These are phyloP conservation scores for Hassar affinis DNA, from an alignment of 2,113 vertebrate genomes.

Conservation along the genomic window DNA sequence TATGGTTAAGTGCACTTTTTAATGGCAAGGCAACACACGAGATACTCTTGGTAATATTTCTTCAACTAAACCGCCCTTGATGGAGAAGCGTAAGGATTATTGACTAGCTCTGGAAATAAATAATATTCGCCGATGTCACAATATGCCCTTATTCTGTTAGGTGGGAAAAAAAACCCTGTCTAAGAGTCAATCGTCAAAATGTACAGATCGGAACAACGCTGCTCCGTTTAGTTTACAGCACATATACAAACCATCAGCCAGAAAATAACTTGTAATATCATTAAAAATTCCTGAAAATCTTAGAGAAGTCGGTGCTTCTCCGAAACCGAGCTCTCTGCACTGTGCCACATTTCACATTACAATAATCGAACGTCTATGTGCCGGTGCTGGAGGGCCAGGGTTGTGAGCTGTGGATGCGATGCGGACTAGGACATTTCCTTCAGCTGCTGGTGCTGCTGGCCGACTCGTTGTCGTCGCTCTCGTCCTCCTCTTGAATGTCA, in stretches of 20 bases:
- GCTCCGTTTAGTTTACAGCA: not conserved
- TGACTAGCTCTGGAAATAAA: not conserved
- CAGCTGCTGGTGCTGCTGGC: constrained; percentile 44
- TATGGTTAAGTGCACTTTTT: not conserved
- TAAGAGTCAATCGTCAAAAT: not conserved
- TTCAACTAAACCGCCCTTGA: not conserved
- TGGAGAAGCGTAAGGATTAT: not conserved
- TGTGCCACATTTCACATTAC: not conserved
- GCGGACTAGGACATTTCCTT: not conserved
- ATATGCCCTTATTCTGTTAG: not conserved
- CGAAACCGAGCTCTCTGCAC: not conserved
- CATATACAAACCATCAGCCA: not conserved
- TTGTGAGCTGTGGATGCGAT: not conserved
- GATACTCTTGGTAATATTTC: not conserved
- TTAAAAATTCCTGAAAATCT: constrained; percentile 9
- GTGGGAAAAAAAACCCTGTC: not conserved
- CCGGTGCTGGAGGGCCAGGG: not conserved
- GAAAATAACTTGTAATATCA: not conserved
- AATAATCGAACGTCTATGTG: not conserved
- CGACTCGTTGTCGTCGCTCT: constrained; percentile 20
- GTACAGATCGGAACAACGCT: not conserved
- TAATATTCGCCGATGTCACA: not conserved
- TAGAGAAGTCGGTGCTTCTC: not conserved
- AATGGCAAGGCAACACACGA: not conserved
- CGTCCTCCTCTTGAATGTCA: constrained; percentile 60